Base-by-base conservation (phyloP, 2,888 invertebrate species). In the Ecliptopera silaceata region DNA sequence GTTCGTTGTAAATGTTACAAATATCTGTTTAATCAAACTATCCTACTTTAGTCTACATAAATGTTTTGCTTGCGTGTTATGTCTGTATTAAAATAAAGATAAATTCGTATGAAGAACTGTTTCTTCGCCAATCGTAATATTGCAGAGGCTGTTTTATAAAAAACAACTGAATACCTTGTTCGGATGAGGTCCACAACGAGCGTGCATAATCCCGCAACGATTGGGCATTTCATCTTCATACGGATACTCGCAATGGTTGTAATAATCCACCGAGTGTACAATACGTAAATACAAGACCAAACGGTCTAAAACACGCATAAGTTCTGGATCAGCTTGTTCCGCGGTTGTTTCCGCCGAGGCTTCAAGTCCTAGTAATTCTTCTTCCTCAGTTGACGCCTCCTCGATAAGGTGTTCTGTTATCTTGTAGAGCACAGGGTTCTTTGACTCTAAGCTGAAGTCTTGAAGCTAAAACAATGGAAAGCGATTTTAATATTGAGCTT, bases 141-240 rank as follows among this genome's bases (percentile, higher is more conserved):
- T 26, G 10, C 26, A 8, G 26, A 6, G 8, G n/a, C n/a, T n/a
- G n/a, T n/a, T 26, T 36, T 15, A 36, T 6, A 10, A 10, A 36
- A 13, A 36, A 26, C 4, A 15, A 36, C 13, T 8, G 15, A 12
- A 34, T 5, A 96, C 94, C 88, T 97, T 97, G 51, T 95, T 95
- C 6, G 94, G 93, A 0, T 98, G 98, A 0, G 97, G 93, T 8
- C 95, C 95, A 2, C 98, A 98, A 44, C 99, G 93, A 0, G 98
- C 98, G 78, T 99, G 99, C 93, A 99, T 97, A 68, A 99, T 98
- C 8, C 99, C 99, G 84, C 99, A 98, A 32, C 98, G 93, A 85
- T 99, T 99, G 0, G 99, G 99, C 99, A 99, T 99, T 85, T 99
- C 98, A 82, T 99, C 99, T 84, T 99, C 99, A 74, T 98, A 98